These are phyloP conservation scores for Montifringilla adamsi DNA, from an alignment of 2,113 vertebrate genomes.

Conservation along the genomic window DNA sequence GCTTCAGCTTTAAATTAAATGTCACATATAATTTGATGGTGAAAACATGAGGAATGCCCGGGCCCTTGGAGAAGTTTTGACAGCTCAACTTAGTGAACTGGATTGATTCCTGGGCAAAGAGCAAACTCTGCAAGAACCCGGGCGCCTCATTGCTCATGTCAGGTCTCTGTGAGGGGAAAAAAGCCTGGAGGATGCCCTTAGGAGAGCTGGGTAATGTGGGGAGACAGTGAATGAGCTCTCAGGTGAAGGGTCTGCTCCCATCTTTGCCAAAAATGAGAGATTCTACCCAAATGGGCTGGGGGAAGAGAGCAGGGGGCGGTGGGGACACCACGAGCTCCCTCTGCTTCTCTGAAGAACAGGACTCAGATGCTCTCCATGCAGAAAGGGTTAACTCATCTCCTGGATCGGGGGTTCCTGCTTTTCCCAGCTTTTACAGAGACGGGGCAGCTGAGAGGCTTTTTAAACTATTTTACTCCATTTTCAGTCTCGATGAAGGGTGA, in stretches of 20 bases:
- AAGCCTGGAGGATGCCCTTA: neutral
- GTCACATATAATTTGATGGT: neutral
- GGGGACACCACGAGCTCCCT: neutral
- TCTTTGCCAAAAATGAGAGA: neutral
- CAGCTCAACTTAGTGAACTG: neutral
- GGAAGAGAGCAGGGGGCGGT: neutral
- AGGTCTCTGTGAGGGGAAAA: neutral
- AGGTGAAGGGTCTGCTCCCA: neutral
- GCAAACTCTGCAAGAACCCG: neutral
- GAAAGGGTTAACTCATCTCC: fast-evolving
- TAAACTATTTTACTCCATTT: neutral
- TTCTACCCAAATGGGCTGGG: neutral
- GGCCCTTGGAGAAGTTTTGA: conserved; percentile 17
- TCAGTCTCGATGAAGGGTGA: neutral
- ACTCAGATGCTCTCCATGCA: neutral
- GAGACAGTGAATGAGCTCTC: neutral
- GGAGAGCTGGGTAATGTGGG: neutral
- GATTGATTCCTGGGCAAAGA: neutral
- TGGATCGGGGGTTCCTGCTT: fast-evolving
- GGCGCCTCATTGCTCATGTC: neutral
- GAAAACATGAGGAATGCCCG: neutral
- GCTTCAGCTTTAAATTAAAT: neutral
- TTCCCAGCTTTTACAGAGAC: neutral
- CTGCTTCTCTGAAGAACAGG: fast-evolving
- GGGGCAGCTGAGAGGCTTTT: neutral